Evolutionary conservation across 2,888 invertebrate genomes (phyloP).

Genomic region (Papilio protenor): DNA sequence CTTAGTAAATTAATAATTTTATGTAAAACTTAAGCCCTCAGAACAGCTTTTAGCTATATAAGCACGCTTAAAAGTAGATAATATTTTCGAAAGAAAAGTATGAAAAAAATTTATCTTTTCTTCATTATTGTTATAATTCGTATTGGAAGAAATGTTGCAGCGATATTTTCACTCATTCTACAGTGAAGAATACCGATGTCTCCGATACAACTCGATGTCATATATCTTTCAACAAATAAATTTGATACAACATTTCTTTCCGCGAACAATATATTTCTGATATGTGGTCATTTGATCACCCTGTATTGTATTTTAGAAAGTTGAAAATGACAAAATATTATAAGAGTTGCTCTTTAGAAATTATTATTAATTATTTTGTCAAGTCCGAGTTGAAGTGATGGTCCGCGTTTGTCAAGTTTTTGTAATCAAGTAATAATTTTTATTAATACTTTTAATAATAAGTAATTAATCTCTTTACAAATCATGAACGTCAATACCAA

Average conservation of each 20-base stretch:
- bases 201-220: neutral
- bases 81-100: no score
- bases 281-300: slow-evolving; percentile 2
- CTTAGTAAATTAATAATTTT: no score
- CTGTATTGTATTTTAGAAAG: slow-evolving; percentile 3
- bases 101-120: neutral
- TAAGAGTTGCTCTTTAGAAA: neutral
- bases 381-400: neutral
- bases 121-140: neutral
- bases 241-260: slow-evolving; percentile 2
- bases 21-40: no score
- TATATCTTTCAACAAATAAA: slow-evolving; percentile 6
- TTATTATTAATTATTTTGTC: neutral
- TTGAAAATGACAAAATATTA: neutral
- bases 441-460: no score
- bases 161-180: neutral
- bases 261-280: neutral
- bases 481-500: no score
- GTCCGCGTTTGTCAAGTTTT: neutral
- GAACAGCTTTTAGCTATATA: no score
- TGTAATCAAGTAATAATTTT: no score
- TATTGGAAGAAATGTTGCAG: neutral
- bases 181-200: neutral
- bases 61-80: no score
- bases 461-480: no score